Conservation (phyloP, 2,797 vertebrate species). For the Petrocephalus sullivani region DNA sequence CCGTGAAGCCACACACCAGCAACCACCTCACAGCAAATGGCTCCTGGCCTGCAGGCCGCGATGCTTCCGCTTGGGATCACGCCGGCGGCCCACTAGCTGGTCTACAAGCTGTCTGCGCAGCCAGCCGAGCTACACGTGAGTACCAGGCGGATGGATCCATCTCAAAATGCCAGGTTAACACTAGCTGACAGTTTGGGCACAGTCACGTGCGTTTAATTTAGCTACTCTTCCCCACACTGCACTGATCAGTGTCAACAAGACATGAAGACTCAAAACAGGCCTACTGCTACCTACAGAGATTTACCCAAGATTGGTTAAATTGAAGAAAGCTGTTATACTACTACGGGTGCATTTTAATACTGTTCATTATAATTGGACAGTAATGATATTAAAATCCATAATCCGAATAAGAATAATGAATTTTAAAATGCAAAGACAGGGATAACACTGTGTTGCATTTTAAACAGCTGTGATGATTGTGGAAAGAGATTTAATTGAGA, state of each 20-base stretch:
- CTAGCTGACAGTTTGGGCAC: not conserved
- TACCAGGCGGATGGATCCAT: not conserved
- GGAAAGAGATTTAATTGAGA: not conserved
- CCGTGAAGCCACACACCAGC: not conserved
- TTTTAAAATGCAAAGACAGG: not conserved
- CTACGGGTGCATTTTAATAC: not conserved
- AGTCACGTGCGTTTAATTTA: not conserved
- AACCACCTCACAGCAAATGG: not conserved
- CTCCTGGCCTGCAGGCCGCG: not conserved
- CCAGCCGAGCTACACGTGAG: not conserved
- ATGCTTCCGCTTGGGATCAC: not conserved
- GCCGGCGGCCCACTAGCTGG: not conserved
- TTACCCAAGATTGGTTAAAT: not conserved
- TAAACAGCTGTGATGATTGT: not conserved
- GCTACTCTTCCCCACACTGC: not conserved
- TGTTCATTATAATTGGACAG: not conserved
- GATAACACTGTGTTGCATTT: not conserved
- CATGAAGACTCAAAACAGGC: not conserved
- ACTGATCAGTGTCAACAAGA: not conserved
- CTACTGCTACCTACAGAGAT: not conserved
- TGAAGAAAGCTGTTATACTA: not conserved
- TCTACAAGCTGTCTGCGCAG: not conserved
- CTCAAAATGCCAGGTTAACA: not conserved
- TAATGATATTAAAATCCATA: not conserved
- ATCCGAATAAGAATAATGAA: not conserved